Evolutionary conservation across 2,797 vertebrate genomes (phyloP), one percentile per base, ranked within the genome.

Genomic region (Apogon talboti): DNA sequence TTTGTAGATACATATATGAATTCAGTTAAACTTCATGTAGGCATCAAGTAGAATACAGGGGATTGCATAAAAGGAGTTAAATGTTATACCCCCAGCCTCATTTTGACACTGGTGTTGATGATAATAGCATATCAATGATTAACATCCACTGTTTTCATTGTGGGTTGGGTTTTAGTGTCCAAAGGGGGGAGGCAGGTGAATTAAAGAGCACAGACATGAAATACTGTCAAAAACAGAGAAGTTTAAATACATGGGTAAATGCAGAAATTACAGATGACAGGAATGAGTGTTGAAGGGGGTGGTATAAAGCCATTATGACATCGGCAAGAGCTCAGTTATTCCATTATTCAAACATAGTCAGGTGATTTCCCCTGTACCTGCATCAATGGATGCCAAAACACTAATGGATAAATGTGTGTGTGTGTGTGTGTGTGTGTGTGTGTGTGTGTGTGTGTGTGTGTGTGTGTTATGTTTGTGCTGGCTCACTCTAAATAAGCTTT

Each of bases 331-430:
- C 63, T 74, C 61, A 83, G 81, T 74, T 63, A 76, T 65, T 81
- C 28, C 57, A 73, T 76, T 78, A 67, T 77, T 86, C 48, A 80
- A 83, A 82, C 75, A 37, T 55, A 84, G 76, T 86, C 77, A 87
- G 72, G 79, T 90, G 79, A 87, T 81, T 88, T 74, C 76, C 63
- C 35, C 49, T 62, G 55, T 57, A 73, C 74, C 40, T 77, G 66
- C 28, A n/a, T 83, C 74, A 73, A 38, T 14, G 30, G 71, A 57
- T 69, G 82, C 81, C 78, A 86, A 81, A 57, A 68, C 14, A 38
- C 62, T 70, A 83, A 83, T 77, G 62, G 49, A 66, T 30, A 24
- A 11, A 42, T 69, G 28, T 48, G 53, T 49, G 24, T 56, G 50
- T 37, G n/a, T 51, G 33, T 62, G 56, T 66, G 60, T 66, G 24